These are phyloP conservation scores for Seira musarum DNA, from an alignment of 2,888 invertebrate genomes.

Conservation along the genomic window DNA sequence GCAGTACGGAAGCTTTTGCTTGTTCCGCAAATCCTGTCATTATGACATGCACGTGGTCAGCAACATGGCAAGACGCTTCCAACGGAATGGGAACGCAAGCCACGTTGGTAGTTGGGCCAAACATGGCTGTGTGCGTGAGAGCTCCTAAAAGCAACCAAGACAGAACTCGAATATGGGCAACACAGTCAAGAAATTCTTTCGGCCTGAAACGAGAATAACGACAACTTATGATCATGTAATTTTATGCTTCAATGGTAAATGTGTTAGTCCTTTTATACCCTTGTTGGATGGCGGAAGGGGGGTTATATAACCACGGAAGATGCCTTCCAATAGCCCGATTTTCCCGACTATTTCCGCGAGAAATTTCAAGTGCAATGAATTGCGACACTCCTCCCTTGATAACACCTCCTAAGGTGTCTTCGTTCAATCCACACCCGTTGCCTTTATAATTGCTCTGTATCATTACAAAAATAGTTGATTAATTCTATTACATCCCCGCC, in stretches of 20 bases:
- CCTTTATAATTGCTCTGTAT: conserved; percentile 82
- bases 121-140: conserved; percentile 87
- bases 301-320: conserved; percentile 92
- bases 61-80: conserved; percentile 96
- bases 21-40: conserved; percentile 98
- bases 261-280: conserved; percentile 76
- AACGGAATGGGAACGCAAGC: conserved; percentile 90
- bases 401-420: conserved; percentile 96
- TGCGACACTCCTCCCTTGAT: conserved; percentile 96
- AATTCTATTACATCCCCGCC: too few relatives aligned
- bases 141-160: conserved; percentile 98
- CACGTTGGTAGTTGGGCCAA: conserved; percentile 75
- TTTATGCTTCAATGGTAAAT: not conserved
- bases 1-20: conserved; percentile 90
- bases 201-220: conserved; percentile 80
- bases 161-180: conserved; percentile 92
- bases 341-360: conserved; percentile 88
- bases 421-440: conserved; percentile 84
- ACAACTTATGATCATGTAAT: conserved; percentile 11
- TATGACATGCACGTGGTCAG: conserved; percentile 97
- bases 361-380: conserved; percentile 94
- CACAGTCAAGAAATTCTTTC: conserved; percentile 95
- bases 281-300: conserved; percentile 85
- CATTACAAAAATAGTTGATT: too few relatives aligned
- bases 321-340: conserved; percentile 85